A percentile compares a stretch with the other conserved stretches of the same genome.
Conservation (phyloP, 2,113 vertebrate genomes). For the Indicator indicator region DNA sequence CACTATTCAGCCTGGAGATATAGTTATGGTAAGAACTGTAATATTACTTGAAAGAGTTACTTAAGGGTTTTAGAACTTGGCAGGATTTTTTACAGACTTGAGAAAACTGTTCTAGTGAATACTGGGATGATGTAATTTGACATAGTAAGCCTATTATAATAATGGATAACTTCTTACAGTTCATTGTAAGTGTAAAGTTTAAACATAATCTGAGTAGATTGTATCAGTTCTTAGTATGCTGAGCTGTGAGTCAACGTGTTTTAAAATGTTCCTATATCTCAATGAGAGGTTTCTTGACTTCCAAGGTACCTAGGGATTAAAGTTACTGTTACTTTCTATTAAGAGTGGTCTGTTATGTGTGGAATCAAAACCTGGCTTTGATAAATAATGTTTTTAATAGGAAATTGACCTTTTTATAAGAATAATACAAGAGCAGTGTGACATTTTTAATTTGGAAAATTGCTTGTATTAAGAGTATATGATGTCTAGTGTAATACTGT, state of each 20-base stretch:
- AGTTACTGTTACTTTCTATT: not conserved
- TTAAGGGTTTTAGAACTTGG: not conserved
- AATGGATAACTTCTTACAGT: not conserved
- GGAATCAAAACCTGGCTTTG: not conserved
- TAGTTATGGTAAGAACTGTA: slow-evolving; percentile 89
- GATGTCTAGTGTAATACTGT: not conserved
- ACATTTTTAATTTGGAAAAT: not conserved
- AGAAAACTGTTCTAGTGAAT: not conserved
- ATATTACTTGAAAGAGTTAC: not conserved
- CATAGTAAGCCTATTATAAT: not conserved
- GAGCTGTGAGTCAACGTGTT: not conserved
- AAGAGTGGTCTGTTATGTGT: not conserved
- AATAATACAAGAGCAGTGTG: not conserved
- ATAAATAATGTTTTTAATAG: not conserved
- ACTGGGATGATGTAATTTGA: not conserved
- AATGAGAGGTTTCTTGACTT: not conserved
- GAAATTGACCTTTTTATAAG: not conserved
- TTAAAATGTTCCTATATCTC: not conserved
- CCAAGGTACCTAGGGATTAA: not conserved
- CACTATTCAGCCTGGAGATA: slow-evolving; percentile 93
- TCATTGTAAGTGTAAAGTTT: not conserved
- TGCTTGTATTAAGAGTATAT: not conserved
- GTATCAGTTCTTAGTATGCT: not conserved
- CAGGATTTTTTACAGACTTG: not conserved
- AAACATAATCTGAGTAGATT: not conserved